Evolutionary conservation across 2,888 invertebrate species (phyloP).

Genomic region (Acanthosoma haemorrhoidale): DNA sequence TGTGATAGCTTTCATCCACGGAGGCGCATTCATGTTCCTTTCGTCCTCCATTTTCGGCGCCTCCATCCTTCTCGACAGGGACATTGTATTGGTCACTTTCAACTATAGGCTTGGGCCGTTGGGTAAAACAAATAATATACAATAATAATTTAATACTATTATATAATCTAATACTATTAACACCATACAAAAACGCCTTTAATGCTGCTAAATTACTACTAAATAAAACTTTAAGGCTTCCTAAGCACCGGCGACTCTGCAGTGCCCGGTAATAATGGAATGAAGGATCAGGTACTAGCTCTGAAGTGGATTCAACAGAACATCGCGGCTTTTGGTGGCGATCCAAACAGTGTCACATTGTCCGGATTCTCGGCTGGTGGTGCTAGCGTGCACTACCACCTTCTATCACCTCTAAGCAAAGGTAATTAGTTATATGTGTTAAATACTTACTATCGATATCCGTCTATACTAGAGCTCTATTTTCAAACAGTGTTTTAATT

Average conservation of each 20-base stretch:
- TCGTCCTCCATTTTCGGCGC: background rate
- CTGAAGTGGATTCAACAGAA: constrained; percentile 65
- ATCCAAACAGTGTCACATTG: constrained; percentile 62
- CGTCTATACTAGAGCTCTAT: no score
- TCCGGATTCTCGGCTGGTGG: constrained; percentile 69
- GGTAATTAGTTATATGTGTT: no score
- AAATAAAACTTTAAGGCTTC: constrained; percentile 13
- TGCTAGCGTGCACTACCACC: constrained; percentile 68
- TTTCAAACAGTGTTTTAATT: no score
- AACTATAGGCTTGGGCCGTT: constrained; percentile 11
- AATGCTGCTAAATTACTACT: no score
- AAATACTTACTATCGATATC: no score
- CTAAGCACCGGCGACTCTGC: constrained; percentile 65
- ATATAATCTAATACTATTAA: no score
- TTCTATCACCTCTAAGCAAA: constrained; percentile 58
- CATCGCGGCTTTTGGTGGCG: constrained; percentile 64
- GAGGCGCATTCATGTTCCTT: constrained; percentile 5
- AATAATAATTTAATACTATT: background rate
- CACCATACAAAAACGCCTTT: no score
- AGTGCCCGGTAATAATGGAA: constrained; percentile 65
- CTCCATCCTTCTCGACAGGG: background rate
- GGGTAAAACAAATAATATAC: background rate
- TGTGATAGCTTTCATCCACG: background rate
- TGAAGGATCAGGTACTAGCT: constrained; percentile 68
- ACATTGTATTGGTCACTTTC: background rate